Base-by-base conservation (phyloP, 1,140 invertebrate genomes). In the Saccostrea cuccullata region DNA sequence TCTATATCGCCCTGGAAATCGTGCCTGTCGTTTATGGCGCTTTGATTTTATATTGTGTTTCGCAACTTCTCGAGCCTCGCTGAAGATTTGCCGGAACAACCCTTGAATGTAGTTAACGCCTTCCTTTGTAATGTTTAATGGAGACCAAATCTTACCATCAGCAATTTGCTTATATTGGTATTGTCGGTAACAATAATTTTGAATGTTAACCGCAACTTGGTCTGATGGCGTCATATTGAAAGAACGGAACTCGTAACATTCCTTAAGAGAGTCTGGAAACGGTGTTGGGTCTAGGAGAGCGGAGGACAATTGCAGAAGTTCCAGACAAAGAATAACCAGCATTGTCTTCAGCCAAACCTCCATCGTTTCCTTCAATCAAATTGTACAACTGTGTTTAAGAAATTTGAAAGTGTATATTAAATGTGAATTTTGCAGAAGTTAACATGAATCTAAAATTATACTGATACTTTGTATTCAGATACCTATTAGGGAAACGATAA, bases 71-170 rank as follows among this genome's bases (percentile, higher is more conserved):
- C 55, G 55, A n/a, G 82, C 82, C 40, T 84, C 82, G n/a, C 55
- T 84, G 40, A 84, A 84, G 47, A 84, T 55, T 84, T 84, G 82
- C 47, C 82, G 23, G 40, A 84, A 55, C n/a, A 84, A n/a, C 12
- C 40, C 40, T 26, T 84, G 23, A 20, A 84, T 84, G 82, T 84
- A 84, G 82, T 84, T 84, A n/a, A 84, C n/a, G 20, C 82, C 82
- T 20, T 56, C 82, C 17, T 84, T 5, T 20, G 82, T 84, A 13
- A 84, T 47, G 17, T 84, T 84, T 55, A 40, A 12, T 4, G 82
- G 23, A 36, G 70, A 77, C 11, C 26, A 30, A 12, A 55, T 55
- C 6, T 56, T 84, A 6, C 55, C 40, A 12, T 84, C 47, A 23
- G 82, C 82, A 17, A 84, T 23, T 77, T 77, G 70, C n/a, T 56